Evolutionary conservation across 1,140 invertebrate genomes (phyloP), one percentile per base, ranked within the genome.

Genomic region (Anoplolepis gracilipes): DNA sequence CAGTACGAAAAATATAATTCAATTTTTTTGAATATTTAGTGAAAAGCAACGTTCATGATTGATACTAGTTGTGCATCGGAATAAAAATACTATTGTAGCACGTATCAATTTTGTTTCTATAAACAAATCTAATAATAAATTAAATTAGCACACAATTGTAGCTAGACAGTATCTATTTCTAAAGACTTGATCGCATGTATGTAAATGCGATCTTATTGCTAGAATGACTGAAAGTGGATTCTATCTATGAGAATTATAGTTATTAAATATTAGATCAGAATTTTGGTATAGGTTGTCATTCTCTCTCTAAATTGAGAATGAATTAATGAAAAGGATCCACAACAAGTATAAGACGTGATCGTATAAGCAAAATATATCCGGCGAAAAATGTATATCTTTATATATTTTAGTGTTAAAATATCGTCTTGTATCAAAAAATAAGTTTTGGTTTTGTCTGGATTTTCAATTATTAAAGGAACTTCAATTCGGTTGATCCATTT

Each of bases 11-110:
- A 69, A 76, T 69, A 85, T 61, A 82, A 67, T 85, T 39, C 49
- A 55, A 2, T 57, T 77, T 25, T 76, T 42, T 78, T 69, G 62
- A 90, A 49, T 89, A 90, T 75, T 90, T 89, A 87, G 69, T 53
- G 25, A 30, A 25, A 65, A 62, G 49, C n/a, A 30, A 16, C 62
- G 55, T 25, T 76, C 62, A 19, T 11, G 61, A 49, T n/a, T 84
- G 62, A 36, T 89, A 64, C 76, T 85, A 82, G 16, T 55, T 49
- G 11, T 25, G 5, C 57, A 88, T 82, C 62, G 30, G 75, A 72
- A 72, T 25, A 62, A 72, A 46, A 72, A 65, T 77, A 59, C 67
- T 76, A 88, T 82, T 70, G 75, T 87, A 84, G 73, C 59, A 55
- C 55, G 13, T 89, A 76, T 46, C 53, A 64, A 84, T 78, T 75